Evolutionary conservation across 92 coral and sea anemone species (phyloP), one percentile per base, ranked within the genome.

Genomic region (Zoanthus solanderi): DNA sequence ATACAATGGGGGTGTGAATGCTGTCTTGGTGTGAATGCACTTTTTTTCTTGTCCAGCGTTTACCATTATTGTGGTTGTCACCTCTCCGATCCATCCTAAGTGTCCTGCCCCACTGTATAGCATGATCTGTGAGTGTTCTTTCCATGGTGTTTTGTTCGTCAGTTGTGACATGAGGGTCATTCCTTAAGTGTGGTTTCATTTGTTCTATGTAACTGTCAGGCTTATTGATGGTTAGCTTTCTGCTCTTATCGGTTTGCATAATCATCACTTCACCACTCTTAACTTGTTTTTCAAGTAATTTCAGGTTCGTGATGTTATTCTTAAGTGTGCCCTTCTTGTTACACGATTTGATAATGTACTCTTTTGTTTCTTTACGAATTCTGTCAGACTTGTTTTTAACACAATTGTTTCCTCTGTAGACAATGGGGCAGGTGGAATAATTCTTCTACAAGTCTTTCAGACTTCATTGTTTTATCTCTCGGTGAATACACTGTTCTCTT

Each of bases 171-270:
- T 0, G 78, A 11, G 78, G 58, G 15, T 74, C 58, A n/a, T 74
- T 9, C 47, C 34, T 74, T 4, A 74, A 34, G 57, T 17, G 29
- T 73, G 78, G 78, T 73, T 73, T 31, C 31, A 73, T 45, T 31
- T 29, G 56, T 17, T 45, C 54, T 31, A 12, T 10, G 9, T 45
- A 44, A 4, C 16, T 73, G 78, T 73, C 78, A 7, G 65, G 80
- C 28, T 48, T 76, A 14, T 45, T 52, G 80, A 76, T 30, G 4
- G 80, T 76, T n/a, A 76, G 44, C 30, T 11, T 76, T 30, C 30
- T 76, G 80, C 80, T 76, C 57, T 76, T 76, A 30, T 76, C 63
- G 10, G 80, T 76, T 52, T 47, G 65, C 80, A 76, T 76, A 9
- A 76, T 29, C 58, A 76, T 63, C 15, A 11, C 65, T 30, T 76